phyloP scores from a whole-genome alignment of 2,113 vertebrate genomes.

The Sclerurus mexicanus region DNA sequence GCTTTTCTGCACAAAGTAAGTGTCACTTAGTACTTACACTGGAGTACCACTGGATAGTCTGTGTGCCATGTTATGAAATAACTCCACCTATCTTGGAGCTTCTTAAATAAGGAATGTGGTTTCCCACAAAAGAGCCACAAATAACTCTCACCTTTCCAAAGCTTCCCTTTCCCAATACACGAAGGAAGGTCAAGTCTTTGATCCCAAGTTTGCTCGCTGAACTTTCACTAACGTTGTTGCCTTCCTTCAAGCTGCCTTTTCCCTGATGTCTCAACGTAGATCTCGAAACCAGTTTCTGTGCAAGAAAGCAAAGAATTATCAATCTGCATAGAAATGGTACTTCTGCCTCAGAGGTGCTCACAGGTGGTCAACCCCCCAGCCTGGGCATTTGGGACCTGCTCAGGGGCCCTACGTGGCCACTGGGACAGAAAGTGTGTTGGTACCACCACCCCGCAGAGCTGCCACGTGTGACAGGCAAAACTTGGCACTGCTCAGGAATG shows the following conservation, averaged over 20 bases:
- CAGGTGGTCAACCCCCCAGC: not conserved
- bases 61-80: not conserved
- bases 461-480: fast-evolving
- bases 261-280: slow-evolving; percentile 70
- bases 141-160: slow-evolving; percentile 91
- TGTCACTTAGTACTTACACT: not conserved
- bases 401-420: not conserved
- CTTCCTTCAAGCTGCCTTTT: slow-evolving; percentile 53
- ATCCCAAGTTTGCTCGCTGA: slow-evolving; percentile 80
- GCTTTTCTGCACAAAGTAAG: not conserved
- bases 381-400: not conserved
- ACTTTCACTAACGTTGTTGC: slow-evolving; percentile 5
- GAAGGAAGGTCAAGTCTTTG: slow-evolving; percentile 88
- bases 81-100: not conserved
- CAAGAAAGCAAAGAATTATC: not conserved
- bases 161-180: slow-evolving; percentile 95
- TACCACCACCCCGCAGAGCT: not conserved
- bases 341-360: not conserved
- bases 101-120: not conserved
- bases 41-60: not conserved
- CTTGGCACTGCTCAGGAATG: not conserved
- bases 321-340: not conserved
- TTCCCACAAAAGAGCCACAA: not conserved
- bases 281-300: slow-evolving; percentile 71
- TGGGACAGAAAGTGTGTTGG: not conserved